Conservation (phyloP, 2,888 invertebrate species). For the Eupithecia tripunctaria region DNA sequence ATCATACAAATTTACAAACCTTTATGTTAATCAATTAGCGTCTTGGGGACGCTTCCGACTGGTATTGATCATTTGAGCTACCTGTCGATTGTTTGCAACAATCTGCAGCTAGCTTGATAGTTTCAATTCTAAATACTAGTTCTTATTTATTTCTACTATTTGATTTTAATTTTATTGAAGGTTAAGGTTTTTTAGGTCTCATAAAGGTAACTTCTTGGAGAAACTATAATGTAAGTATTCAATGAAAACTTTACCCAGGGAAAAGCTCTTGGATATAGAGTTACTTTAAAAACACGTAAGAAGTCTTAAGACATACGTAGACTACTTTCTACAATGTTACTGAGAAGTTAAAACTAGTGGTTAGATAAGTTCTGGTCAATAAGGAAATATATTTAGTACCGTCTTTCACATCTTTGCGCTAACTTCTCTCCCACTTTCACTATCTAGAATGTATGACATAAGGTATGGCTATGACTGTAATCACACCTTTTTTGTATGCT, state of each 20-base stretch:
- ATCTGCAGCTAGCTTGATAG: too few species aligned
- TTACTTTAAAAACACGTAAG: background rate
- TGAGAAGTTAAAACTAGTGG: conserved; percentile 28
- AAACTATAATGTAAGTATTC: background rate
- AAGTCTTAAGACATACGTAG: background rate
- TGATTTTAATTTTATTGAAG: too few species aligned
- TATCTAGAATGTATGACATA: conserved; percentile 59
- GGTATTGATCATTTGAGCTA: too few species aligned
- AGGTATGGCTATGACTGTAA: conserved; percentile 42
- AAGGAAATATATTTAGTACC: conserved; percentile 54
- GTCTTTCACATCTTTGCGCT: conserved; percentile 52
- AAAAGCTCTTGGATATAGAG: background rate
- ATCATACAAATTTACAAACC: too few species aligned
- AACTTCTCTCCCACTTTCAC: conserved; percentile 63
- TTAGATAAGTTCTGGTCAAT: conserved; percentile 49
- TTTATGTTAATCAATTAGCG: too few species aligned
- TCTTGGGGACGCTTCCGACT: too few species aligned
- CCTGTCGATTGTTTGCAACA: too few species aligned
- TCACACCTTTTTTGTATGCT: conserved; percentile 32
- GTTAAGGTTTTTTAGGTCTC: too few species aligned
- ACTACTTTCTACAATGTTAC: conserved; percentile 33
- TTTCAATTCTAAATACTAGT: too few species aligned
- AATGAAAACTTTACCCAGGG: background rate
- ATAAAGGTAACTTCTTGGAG: background rate
- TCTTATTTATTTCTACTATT: too few species aligned